Percentiles rank a stretch among this genome's conserved stretches.
Conservation (phyloP, 2,797 vertebrate genomes). For the Acanthiza pusilla region DNA sequence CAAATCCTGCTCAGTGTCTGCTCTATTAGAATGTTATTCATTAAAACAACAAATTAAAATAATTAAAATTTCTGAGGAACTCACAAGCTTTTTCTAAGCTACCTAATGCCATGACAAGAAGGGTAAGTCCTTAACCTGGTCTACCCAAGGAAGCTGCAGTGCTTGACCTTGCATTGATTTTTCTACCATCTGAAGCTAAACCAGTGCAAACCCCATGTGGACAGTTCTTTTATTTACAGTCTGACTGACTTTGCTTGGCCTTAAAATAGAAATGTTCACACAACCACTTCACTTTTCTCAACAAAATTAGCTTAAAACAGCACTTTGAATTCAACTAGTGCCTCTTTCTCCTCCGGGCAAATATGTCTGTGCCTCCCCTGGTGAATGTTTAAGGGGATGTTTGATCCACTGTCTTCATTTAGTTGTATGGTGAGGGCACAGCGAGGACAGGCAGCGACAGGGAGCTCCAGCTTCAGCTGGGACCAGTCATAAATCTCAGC, state of each 20-base stretch:
- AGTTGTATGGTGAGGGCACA: background rate
- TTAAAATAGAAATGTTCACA: slow-evolving; percentile 30
- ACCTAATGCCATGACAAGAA: background rate
- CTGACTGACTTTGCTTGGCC: background rate
- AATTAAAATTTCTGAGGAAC: background rate
- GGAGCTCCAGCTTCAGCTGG: background rate
- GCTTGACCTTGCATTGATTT: slow-evolving; percentile 39
- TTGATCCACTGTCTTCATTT: background rate
- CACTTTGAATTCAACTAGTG: slow-evolving; percentile 33
- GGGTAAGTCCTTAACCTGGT: background rate
- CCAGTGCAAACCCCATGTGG: background rate
- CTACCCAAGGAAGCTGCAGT: background rate
- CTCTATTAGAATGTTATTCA: background rate
- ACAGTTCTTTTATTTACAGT: slow-evolving; percentile 29
- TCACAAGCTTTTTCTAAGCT: background rate
- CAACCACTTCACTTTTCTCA: background rate
- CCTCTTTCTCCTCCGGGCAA: background rate
- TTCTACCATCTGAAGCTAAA: slow-evolving; percentile 7
- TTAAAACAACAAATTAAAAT: background rate
- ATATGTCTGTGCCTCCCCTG: background rate
- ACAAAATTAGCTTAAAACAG: slow-evolving; percentile 40
- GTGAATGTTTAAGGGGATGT: background rate
- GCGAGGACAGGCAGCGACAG: background rate
- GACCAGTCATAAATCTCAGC: background rate
- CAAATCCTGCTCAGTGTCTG: background rate